Base-by-base conservation (phyloP, 2,113 vertebrate genomes). In the Podarcis muralis region DNA sequence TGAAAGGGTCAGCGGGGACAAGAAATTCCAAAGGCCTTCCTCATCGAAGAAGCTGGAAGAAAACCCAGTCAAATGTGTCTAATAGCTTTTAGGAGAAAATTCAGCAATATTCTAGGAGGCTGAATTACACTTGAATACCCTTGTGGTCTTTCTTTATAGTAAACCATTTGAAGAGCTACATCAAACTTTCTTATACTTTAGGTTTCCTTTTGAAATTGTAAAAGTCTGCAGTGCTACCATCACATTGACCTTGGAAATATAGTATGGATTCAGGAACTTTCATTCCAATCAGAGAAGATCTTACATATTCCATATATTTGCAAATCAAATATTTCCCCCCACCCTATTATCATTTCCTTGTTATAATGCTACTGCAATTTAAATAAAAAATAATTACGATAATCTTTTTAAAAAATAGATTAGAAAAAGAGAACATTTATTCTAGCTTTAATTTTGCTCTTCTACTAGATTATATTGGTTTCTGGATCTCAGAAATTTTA, bases 1-100 rank as follows among this genome's bases (percentile, higher is more conserved):
- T 88, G 71, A 88, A 43, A 88, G 32, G 66, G 86, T 82, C 40
- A 65, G 35, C 84, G 30, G 37, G 40, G 57, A 68, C 16, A 81
- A 69, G 35, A 77, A 68, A 69, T 59, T 30, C 7, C 35, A 80
- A 81, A 88, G 69, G 53, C 62, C 83, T 77, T 85, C 78, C 9
- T 32, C 83, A 30, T 68, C 83, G 40, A 91, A 90, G 85, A 84
- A 74, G 65, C 35, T 43, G 43, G 32, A 66, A 77, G 77, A 88
- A 30, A 88, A 77, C 69, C 69, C 43, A 40, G 35, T 75, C 27
- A 81, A 76, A 69, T 80, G 40, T 18, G 32, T 59, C 9, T 82
- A 59, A 82, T 48, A 79, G 6, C 74, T 69, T 25, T 65, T 7
- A 32, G 62, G 13, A 81, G 35, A 77, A 85, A 32, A 53, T 15